Percentiles rank a stretch among this genome's conserved stretches.
Conservation (phyloP, 2,888 invertebrate species). For the Arctia plantaginis region DNA sequence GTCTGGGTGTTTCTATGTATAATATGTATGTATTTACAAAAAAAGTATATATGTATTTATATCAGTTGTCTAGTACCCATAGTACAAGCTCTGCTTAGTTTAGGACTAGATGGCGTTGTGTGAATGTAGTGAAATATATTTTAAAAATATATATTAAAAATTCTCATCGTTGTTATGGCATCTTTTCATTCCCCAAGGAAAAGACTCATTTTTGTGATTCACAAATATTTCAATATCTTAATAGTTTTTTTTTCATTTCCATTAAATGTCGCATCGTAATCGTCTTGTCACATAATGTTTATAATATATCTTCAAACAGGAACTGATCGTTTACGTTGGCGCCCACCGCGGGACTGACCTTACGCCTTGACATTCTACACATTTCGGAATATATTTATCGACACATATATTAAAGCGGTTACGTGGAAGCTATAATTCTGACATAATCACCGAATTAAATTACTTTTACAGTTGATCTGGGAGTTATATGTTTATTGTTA, state of each 20-base stretch:
- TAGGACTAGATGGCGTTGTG: too few relatives aligned
- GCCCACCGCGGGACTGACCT: slow-evolving; percentile 41
- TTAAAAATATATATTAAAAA: too few relatives aligned
- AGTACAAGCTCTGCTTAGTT: too few relatives aligned
- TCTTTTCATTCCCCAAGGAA: background rate
- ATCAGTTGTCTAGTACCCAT: too few relatives aligned
- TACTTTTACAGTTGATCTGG: background rate
- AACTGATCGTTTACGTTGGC: slow-evolving; percentile 48
- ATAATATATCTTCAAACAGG: slow-evolving; percentile 36
- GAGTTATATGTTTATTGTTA: background rate
- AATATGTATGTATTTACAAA: too few relatives aligned
- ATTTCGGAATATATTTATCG: slow-evolving; percentile 23
- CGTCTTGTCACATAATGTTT: slow-evolving; percentile 6
- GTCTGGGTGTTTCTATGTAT: too few relatives aligned
- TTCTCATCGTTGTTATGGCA: background rate
- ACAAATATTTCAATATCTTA: background rate
- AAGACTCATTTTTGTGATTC: background rate
- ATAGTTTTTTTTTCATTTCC: background rate
- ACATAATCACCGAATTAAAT: background rate
- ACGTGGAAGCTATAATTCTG: slow-evolving; percentile 27
- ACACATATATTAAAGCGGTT: slow-evolving; percentile 21
- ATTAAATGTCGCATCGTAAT: background rate
- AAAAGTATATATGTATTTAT: too few relatives aligned
- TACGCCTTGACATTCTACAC: slow-evolving; percentile 22
- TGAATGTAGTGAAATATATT: too few relatives aligned